A percentile compares a stretch with the other conserved stretches of the same genome.
These are phyloP conservation scores for Sclerodermus sp. DNA, from an alignment of 2,888 invertebrate species.

Conservation along the genomic window DNA sequence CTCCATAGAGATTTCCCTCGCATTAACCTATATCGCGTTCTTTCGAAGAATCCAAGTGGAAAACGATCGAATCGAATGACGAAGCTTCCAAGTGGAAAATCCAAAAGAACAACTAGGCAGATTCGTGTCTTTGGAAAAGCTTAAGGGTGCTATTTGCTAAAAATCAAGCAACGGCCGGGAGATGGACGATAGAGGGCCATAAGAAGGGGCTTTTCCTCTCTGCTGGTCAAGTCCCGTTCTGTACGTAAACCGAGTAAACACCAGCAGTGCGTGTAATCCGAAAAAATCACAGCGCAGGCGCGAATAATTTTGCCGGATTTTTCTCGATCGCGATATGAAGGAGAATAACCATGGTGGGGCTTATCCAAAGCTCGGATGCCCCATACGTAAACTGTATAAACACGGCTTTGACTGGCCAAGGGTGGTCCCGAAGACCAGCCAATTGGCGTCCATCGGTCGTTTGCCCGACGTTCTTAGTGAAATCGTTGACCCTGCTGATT, in stretches of 20 bases:
- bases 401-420: slow-evolving; percentile 11
- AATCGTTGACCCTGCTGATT: slow-evolving; percentile 22
- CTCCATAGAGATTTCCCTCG: too few species aligned
- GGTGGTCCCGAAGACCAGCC: slow-evolving; percentile 13
- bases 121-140: too few species aligned
- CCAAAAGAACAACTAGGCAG: too few species aligned
- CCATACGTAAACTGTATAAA: slow-evolving; percentile 28
- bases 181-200: too few species aligned
- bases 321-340: too few species aligned
- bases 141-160: too few species aligned
- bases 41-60: slow-evolving; percentile 20
- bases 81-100: too few species aligned
- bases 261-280: slow-evolving; percentile 39
- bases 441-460: slow-evolving; percentile 21
- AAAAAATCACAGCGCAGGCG: slow-evolving; percentile 40
- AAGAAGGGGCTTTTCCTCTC: too few species aligned
- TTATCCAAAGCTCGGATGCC: slow-evolving; percentile 22
- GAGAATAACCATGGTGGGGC: slow-evolving; percentile 5
- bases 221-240: neutral
- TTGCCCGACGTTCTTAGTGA: slow-evolving; percentile 23
- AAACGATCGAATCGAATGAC: slow-evolving; percentile 3
- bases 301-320: slow-evolving; percentile 26
- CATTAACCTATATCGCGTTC: too few species aligned
- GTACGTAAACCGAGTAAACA: slow-evolving; percentile 12
- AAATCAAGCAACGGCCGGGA: too few species aligned